Evolutionary conservation across 1,140 invertebrate species (phyloP).

Genomic region (Calycopis cecrops): DNA sequence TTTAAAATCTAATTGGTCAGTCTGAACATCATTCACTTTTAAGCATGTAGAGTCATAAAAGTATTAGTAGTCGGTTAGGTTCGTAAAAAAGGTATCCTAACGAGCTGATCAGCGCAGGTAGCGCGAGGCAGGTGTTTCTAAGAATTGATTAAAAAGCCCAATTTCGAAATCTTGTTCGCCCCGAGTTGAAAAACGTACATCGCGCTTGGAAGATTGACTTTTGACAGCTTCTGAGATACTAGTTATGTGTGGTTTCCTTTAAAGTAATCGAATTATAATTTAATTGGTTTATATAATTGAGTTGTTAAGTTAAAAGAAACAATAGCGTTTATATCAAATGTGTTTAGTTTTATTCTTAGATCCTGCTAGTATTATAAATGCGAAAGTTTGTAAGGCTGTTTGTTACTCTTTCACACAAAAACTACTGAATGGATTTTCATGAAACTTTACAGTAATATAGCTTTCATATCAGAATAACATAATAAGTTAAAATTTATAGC

Average conservation of each 20-base stretch:
- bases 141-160: conserved; percentile 6
- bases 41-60: conserved; percentile 2
- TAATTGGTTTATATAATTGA: too few relatives aligned
- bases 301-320: too few relatives aligned
- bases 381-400: too few relatives aligned
- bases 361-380: too few relatives aligned
- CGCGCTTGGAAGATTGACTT: background rate
- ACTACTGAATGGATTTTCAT: too few relatives aligned
- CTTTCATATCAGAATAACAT: too few relatives aligned
- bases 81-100: conserved; percentile 7
- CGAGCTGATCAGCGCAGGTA: conserved; percentile 1
- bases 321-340: too few relatives aligned
- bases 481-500: too few relatives aligned
- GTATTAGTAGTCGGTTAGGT: background rate
- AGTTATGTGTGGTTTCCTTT: background rate
- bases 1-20: conserved; percentile 2
- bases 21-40: conserved; percentile 5
- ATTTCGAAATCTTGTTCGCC: background rate
- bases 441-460: too few relatives aligned
- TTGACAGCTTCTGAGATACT: background rate
- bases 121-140: conserved; percentile 3
- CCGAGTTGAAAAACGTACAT: conserved; percentile 2
- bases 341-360: too few relatives aligned
- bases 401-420: too few relatives aligned
- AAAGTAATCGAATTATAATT: too few relatives aligned